Percentiles rank a stretch among this genome's conserved stretches.
Evolutionary conservation across 2,888 invertebrate genomes (phyloP).

Genomic region (Cylloceria caligata): DNA sequence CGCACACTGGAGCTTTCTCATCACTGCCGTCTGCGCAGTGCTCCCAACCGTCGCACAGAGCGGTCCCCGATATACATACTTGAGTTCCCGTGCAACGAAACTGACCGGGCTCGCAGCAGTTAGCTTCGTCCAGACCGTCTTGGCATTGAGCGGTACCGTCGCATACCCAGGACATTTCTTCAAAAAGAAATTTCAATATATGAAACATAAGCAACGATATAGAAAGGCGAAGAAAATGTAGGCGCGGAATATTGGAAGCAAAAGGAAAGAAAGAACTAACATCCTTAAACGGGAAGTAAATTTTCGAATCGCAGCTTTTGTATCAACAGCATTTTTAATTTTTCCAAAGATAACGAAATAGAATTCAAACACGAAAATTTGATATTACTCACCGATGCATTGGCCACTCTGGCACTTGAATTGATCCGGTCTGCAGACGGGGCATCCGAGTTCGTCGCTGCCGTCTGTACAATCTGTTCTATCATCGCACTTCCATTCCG

Average conservation of each 20-base stretch:
- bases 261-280: no score
- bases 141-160: slow-evolving; percentile 89
- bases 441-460: slow-evolving; percentile 92
- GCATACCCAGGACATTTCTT: slow-evolving; percentile 86
- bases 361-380: slow-evolving; percentile 22
- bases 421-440: slow-evolving; percentile 89
- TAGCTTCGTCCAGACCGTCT: slow-evolving; percentile 89
- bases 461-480: slow-evolving; percentile 93
- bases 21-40: slow-evolving; percentile 94
- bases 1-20: slow-evolving; percentile 89
- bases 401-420: slow-evolving; percentile 88
- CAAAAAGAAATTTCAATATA: slow-evolving; percentile 48
- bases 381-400: slow-evolving; percentile 86
- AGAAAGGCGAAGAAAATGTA: no score
- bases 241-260: no score
- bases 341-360: no score
- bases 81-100: slow-evolving; percentile 91
- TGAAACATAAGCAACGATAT: background rate
- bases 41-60: slow-evolving; percentile 91
- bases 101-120: slow-evolving; percentile 88
- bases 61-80: slow-evolving; percentile 89
- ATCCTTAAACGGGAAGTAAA: no score
- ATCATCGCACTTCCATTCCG: slow-evolving; percentile 92
- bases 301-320: no score
- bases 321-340: no score